Evolutionary conservation across 1,140 invertebrate species (phyloP), one percentile per base, ranked within the genome.

Genomic region (Psix sp.): DNA sequence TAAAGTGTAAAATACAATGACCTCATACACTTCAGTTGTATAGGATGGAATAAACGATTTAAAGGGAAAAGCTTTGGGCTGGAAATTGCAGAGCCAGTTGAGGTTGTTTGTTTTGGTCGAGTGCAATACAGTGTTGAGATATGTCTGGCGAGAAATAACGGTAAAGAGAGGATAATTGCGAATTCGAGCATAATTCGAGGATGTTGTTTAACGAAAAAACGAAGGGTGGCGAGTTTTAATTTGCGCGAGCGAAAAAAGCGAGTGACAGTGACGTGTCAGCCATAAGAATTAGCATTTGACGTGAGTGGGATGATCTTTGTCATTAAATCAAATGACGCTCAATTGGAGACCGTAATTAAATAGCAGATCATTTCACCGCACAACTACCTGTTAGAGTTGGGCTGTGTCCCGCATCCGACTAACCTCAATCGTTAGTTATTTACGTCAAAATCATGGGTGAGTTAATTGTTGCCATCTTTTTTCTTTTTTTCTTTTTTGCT

Each of bases 301-400:
- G 49, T 13, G 39, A 54, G 60, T 65, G 60, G 48, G 60, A 65
- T 65, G 60, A 46, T 54, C 5, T 45, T 65, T 45, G 60, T 65
- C 48, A 65, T 65, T 45, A 65, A 65, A 54, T 65, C 48, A 65
- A 65, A 65, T 54, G 60, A 65, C 45, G 17, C 38, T 46, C 48
- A 54, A 65, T 65, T 65, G 40, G 15, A n/a, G 3, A 52, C 10
- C 43, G 35, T 36, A 62, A 62, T 62, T 51, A 51, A 62, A 14
- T 20, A 14, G 16, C 20, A 36, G 24, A 62, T 51, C 16, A n/a
- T 62, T 62, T 62, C 24, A 62, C 46, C 35, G 45, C 11, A 20
- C 26, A 26, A 48, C 38, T 40, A 62, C 29, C 46, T 62, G 45
- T 43, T 51, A 43, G 35, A 45, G 36, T 62, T 51, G 45, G 57